These are phyloP conservation scores for Cotesia glomerata DNA, from an alignment of 1,140 invertebrate species.

Conservation along the genomic window DNA sequence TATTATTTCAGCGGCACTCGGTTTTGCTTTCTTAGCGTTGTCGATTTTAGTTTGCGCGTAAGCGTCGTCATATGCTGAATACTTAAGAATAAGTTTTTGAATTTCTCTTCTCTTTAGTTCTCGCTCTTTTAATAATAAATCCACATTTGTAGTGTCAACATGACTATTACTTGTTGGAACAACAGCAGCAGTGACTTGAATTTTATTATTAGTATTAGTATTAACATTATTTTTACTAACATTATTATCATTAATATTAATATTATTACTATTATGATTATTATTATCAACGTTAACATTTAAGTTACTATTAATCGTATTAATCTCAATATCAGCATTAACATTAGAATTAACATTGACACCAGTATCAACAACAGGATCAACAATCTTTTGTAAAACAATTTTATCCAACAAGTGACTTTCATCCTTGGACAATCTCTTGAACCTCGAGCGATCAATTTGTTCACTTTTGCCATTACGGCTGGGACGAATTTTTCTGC, in stretches of 20 bases:
- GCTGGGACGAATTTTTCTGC: slow-evolving; percentile 40
- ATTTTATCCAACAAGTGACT: slow-evolving; percentile 49
- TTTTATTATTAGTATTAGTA: slow-evolving; percentile 33
- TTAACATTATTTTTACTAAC: neutral
- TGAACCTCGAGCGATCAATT: slow-evolving; percentile 40
- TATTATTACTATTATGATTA: neutral
- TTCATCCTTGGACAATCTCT: slow-evolving; percentile 18
- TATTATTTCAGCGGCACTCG: slow-evolving; percentile 59
- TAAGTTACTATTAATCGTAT: neutral
- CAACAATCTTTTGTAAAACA: slow-evolving; percentile 61
- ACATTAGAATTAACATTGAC: neutral
- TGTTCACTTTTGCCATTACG: slow-evolving; percentile 56
- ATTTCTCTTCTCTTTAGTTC: slow-evolving; percentile 82
- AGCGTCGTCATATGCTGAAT: slow-evolving; percentile 74
- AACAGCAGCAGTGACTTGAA: slow-evolving; percentile 11
- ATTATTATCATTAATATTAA: slow-evolving; percentile 37
- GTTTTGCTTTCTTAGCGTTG: slow-evolving; percentile 34
- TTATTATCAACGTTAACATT: neutral
- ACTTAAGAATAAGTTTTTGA: slow-evolving; percentile 78
- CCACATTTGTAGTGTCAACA: slow-evolving; percentile 62
- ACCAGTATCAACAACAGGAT: slow-evolving; percentile 27
- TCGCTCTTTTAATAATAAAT: slow-evolving; percentile 69
- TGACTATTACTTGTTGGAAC: too few species aligned
- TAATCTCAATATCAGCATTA: slow-evolving; percentile 35
- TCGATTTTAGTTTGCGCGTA: slow-evolving; percentile 36